Evolutionary conservation across 2,888 invertebrate genomes (phyloP).

Genomic region (Ditula angustiorana): DNA sequence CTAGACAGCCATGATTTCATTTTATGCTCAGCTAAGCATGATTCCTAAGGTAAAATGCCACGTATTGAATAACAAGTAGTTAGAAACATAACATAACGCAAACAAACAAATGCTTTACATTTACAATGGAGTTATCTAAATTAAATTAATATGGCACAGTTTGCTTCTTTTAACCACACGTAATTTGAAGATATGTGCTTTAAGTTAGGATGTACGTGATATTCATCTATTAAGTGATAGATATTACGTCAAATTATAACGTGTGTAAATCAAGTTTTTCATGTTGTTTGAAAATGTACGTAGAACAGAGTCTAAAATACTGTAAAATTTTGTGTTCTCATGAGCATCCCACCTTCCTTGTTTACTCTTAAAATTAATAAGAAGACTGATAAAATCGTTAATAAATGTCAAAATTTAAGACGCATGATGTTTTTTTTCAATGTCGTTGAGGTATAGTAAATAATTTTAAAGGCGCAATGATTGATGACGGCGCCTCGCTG

Average conservation of each 20-base stretch:
- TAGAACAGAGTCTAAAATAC: too few species aligned
- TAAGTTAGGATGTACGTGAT: too few species aligned
- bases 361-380: not conserved
- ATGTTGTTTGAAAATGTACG: too few species aligned
- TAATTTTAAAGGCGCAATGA: constrained; percentile 2
- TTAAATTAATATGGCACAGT: too few species aligned
- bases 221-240: too few species aligned
- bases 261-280: too few species aligned
- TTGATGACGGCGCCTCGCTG: not conserved
- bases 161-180: too few species aligned
- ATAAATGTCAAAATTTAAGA: not conserved
- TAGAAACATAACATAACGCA: not conserved
- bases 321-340: too few species aligned
- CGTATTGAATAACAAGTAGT: constrained; percentile 14
- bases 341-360: too few species aligned
- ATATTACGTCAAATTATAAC: too few species aligned
- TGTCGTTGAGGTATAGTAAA: not conserved
- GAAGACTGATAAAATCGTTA: not conserved
- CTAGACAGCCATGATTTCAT: constrained; percentile 17
- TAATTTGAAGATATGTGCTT: too few species aligned
- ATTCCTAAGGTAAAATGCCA: constrained; percentile 34
- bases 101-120: not conserved
- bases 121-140: too few species aligned
- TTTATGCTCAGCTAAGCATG: constrained; percentile 31
- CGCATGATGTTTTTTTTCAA: not conserved